A percentile compares a stretch with the other conserved stretches of the same genome.
These are phyloP conservation scores for Tetraneura akinire DNA, from an alignment of 1,140 invertebrate species.

Conservation along the genomic window DNA sequence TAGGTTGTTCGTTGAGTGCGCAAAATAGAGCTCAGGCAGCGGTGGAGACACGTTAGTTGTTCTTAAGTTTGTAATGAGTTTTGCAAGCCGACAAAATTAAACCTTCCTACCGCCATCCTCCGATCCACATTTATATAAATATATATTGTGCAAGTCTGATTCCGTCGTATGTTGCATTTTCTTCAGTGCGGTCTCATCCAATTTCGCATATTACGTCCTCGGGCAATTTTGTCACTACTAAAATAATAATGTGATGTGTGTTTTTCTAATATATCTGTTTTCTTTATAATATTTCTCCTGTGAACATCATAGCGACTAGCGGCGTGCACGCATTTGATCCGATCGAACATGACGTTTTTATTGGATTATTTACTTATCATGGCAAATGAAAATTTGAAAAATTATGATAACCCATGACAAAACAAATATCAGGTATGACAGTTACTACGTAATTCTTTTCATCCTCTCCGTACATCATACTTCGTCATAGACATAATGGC, in stretches of 20 bases:
- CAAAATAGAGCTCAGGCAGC: neutral
- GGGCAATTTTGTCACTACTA: conserved; percentile 38
- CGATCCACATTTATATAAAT: neutral
- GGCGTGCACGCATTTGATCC: too few relatives aligned
- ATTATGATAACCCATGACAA: too few relatives aligned
- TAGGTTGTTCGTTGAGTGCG: neutral
- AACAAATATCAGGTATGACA: too few relatives aligned
- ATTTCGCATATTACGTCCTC: conserved; percentile 13
- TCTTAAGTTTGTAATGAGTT: conserved; percentile 50
- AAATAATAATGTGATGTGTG: conserved; percentile 40
- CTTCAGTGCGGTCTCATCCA: neutral
- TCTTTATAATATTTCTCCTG: neutral
- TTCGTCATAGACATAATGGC: too few relatives aligned
- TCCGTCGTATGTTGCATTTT: neutral
- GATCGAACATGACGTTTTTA: neutral
- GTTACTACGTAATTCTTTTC: too few relatives aligned
- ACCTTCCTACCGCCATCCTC: neutral
- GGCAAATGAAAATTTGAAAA: too few relatives aligned
- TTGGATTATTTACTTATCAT: too few relatives aligned
- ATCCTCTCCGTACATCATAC: too few relatives aligned
- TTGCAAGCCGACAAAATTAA: conserved; percentile 47
- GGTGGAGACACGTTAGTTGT: conserved; percentile 14
- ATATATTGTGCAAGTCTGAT: too few relatives aligned
- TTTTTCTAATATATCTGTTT: conserved; percentile 38
- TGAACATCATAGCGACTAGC: too few relatives aligned